Evolutionary conservation across 2,888 invertebrate genomes (phyloP).

Genomic region (Clepsis dumicolana): DNA sequence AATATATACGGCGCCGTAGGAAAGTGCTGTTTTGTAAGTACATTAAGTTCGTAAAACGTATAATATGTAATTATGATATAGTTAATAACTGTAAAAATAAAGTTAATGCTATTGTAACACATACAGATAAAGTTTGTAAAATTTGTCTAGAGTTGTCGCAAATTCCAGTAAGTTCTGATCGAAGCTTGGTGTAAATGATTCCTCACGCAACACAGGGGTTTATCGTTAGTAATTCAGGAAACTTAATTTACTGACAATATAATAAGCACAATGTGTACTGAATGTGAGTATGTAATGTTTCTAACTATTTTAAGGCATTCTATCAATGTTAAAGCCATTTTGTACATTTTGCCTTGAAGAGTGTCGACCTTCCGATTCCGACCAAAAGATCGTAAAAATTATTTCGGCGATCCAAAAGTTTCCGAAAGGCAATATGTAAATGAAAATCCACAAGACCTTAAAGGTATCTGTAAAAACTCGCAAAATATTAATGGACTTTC

Average conservation of each 20-base stretch:
- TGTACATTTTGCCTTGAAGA: background rate
- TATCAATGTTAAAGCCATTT: background rate
- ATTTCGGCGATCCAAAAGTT: background rate
- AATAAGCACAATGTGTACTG: no score
- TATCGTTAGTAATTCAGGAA: background rate
- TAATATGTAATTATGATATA: slow-evolving; percentile 11
- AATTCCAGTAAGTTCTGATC: background rate
- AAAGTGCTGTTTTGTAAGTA: slow-evolving; percentile 12
- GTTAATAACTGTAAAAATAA: slow-evolving; percentile 1
- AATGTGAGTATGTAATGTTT: no score
- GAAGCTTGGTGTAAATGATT: background rate
- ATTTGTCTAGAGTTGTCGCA: background rate
- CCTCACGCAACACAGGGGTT: background rate
- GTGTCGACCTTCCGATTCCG: background rate
- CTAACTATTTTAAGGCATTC: no score
- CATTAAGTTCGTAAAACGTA: slow-evolving; percentile 3
- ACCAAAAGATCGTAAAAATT: background rate
- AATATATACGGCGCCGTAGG: slow-evolving; percentile 12
- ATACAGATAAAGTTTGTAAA: background rate
- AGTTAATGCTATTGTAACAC: slow-evolving; percentile 3
- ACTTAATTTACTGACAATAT: background rate
- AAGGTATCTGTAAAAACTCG: background rate
- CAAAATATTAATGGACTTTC: slow-evolving; percentile 7
- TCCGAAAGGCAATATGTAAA: background rate
- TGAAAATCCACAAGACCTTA: background rate